Percentiles rank a stretch among this genome's conserved stretches.
Conservation (phyloP, 2,888 invertebrate genomes). For the Mesorhabditis sp. region DNA sequence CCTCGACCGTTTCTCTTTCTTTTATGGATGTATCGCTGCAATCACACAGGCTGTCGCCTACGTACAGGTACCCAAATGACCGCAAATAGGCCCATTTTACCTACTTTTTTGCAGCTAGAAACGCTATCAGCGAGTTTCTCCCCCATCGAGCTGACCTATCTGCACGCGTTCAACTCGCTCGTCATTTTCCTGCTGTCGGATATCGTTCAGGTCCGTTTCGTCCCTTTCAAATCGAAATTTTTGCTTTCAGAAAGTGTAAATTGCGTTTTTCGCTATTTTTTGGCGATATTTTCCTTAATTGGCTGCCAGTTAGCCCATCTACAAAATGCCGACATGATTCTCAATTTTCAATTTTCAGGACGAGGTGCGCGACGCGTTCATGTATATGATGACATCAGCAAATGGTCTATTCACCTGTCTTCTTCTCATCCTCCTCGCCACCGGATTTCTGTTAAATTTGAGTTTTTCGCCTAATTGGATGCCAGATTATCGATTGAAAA, state of each 20-base stretch:
- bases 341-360: slow-evolving; percentile 30
- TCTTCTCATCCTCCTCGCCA: slow-evolving; percentile 22
- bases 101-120: slow-evolving; percentile 27
- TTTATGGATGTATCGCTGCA: slow-evolving; percentile 45
- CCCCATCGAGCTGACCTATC: slow-evolving; percentile 51
- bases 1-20: slow-evolving; percentile 47
- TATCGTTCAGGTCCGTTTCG: slow-evolving; percentile 38
- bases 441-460: slow-evolving; percentile 16
- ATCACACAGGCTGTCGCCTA: slow-evolving; percentile 33
- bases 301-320: background rate
- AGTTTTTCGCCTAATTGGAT: background rate
- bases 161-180: slow-evolving; percentile 54
- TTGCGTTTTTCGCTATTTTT: background rate
- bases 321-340: too few species aligned
- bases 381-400: slow-evolving; percentile 53
- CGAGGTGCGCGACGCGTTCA: slow-evolving; percentile 55
- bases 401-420: slow-evolving; percentile 43
- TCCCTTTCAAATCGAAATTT: background rate
- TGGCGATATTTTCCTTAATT: background rate
- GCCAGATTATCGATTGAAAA: background rate
- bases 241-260: background rate
- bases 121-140: slow-evolving; percentile 16
- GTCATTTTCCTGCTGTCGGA: slow-evolving; percentile 52
- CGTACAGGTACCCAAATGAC: slow-evolving; percentile 10
- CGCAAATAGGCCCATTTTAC: background rate